Conservation (phyloP, 2,888 invertebrate species). For the Drosophila ustulata region DNA sequence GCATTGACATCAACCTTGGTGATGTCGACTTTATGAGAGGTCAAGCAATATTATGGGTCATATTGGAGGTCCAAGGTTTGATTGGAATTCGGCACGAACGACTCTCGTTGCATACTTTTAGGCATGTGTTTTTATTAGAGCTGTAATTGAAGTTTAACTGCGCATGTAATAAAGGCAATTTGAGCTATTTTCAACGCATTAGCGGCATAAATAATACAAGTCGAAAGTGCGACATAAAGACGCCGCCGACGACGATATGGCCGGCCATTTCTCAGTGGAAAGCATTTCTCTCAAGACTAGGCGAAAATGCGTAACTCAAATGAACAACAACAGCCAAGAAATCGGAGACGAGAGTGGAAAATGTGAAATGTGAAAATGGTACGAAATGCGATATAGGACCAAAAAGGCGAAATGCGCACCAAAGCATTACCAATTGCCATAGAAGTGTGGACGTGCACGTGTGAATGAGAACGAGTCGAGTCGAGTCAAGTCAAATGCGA, state of each 20-base stretch:
- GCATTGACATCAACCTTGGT: background rate
- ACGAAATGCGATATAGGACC: slow-evolving; percentile 63
- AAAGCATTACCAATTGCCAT: slow-evolving; percentile 52
- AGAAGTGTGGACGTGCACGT: slow-evolving; percentile 2
- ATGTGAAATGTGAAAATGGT: slow-evolving; percentile 45
- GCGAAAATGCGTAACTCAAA: slow-evolving; percentile 35
- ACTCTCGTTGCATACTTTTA: slow-evolving; percentile 38
- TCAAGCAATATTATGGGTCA: background rate
- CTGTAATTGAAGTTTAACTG: slow-evolving; percentile 81
- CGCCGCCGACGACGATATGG: slow-evolving; percentile 49
- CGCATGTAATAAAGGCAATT: slow-evolving; percentile 83
- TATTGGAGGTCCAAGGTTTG: background rate
- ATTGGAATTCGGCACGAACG: slow-evolving; percentile 10
- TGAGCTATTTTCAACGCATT: slow-evolving; percentile 79
- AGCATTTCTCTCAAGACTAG: slow-evolving; percentile 20
- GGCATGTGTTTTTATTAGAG: slow-evolving; percentile 70
- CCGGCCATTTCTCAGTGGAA: slow-evolving; percentile 57
- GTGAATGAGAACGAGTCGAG: too few species aligned
- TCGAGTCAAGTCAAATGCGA: background rate
- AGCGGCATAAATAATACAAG: slow-evolving; percentile 77
- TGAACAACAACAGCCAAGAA: slow-evolving; percentile 32
- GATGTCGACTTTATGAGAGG: slow-evolving; percentile 3
- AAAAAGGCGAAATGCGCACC: slow-evolving; percentile 35
- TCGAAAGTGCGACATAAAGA: slow-evolving; percentile 65
- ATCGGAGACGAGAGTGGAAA: slow-evolving; percentile 33